Conservation (phyloP, 2,888 invertebrate species). For the Philonicus albiceps region DNA sequence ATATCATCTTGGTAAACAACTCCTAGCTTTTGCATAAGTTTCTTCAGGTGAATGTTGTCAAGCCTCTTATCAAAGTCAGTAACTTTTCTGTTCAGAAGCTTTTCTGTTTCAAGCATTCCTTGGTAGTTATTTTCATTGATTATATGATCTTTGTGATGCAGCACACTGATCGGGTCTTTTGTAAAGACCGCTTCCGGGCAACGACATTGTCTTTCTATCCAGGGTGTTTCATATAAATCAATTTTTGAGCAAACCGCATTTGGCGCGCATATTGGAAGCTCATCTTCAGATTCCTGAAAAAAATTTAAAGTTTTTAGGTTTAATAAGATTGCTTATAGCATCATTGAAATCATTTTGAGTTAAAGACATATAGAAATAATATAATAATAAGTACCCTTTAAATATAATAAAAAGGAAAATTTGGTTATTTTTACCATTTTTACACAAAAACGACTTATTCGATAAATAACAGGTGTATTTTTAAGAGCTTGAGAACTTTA, state of each 20-base stretch:
- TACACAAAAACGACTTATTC: too few relatives aligned
- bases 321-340: neutral
- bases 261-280: constrained; percentile 79
- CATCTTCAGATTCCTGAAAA: constrained; percentile 80
- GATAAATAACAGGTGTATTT: too few relatives aligned
- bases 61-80: constrained; percentile 55
- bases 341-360: neutral
- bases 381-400: too few relatives aligned
- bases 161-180: constrained; percentile 52
- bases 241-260: constrained; percentile 87
- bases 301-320: neutral
- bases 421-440: too few relatives aligned
- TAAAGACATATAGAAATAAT: neutral
- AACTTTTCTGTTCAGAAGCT: constrained; percentile 55
- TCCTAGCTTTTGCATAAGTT: constrained; percentile 60
- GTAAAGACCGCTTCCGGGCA: constrained; percentile 68
- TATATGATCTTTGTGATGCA: constrained; percentile 36
- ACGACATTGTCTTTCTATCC: constrained; percentile 87
- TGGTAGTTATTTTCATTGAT: constrained; percentile 40
- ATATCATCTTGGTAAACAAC: constrained; percentile 61
- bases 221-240: constrained; percentile 84
- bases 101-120: constrained; percentile 54
- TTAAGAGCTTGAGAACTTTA: too few relatives aligned
- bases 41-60: constrained; percentile 59
- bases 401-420: too few relatives aligned